Evolutionary conservation across 2,113 vertebrate genomes (phyloP).

Genomic region (Barbus barbus): DNA sequence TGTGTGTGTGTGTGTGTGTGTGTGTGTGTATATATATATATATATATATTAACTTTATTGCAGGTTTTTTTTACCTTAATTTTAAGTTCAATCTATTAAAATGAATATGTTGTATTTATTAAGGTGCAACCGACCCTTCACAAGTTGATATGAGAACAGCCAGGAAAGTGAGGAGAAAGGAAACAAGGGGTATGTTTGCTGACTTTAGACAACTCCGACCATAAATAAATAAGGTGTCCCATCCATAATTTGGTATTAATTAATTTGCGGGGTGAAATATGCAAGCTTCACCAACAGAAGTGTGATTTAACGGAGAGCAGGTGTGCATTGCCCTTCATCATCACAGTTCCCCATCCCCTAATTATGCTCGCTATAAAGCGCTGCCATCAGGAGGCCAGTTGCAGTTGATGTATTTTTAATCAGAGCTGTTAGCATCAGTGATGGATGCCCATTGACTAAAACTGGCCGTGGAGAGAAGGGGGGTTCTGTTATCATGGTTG

Average conservation of each 20-base stretch:
- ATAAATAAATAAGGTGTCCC: constrained; percentile 68
- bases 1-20: no score
- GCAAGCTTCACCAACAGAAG: constrained; percentile 76
- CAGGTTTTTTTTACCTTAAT: neutral
- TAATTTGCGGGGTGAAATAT: constrained; percentile 78
- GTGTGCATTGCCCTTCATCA: constrained; percentile 78
- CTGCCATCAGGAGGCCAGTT: constrained; percentile 72
- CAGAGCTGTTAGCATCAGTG: constrained; percentile 79
- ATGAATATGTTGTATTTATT: neutral
- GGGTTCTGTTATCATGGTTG: constrained; percentile 45
- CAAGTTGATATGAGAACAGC: neutral
- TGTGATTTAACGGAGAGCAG: constrained; percentile 76
- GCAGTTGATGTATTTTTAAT: constrained; percentile 83
- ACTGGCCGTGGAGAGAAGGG: constrained; percentile 56
- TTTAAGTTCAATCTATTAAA: neutral
- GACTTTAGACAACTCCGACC: constrained; percentile 51
- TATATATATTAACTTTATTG: neutral
- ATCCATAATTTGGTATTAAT: constrained; percentile 72
- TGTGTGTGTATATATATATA: no score
- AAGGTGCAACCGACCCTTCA: neutral
- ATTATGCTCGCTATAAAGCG: constrained; percentile 76
- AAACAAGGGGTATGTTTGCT: neutral
- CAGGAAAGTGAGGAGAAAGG: neutral
- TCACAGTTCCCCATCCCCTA: constrained; percentile 76
- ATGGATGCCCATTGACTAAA: constrained; percentile 73